These are phyloP conservation scores for Solea senegalensis DNA, from an alignment of 2,113 vertebrate species.

Conservation along the genomic window DNA sequence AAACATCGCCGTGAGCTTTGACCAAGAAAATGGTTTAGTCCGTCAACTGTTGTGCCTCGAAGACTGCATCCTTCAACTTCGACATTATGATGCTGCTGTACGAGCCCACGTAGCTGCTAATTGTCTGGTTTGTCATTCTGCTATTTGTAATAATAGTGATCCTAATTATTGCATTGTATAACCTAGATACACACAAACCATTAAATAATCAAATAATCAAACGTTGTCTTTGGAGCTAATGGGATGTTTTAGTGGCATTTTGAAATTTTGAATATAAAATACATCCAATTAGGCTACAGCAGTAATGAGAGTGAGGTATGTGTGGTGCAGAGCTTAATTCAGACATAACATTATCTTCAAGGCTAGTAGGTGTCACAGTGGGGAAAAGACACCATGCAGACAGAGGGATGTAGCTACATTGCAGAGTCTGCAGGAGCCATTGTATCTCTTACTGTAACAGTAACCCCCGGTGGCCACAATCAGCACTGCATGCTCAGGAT, in stretches of 20 bases:
- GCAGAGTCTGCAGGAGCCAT: background rate
- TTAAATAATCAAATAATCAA: no score
- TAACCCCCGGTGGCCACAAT: constrained; percentile 37
- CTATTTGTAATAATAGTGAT: no score
- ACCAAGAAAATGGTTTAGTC: background rate
- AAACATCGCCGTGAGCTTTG: background rate
- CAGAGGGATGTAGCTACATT: background rate
- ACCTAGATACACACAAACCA: no score
- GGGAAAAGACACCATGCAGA: background rate
- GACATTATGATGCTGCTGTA: background rate
- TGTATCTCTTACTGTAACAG: constrained; percentile 41
- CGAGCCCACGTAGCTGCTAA: background rate
- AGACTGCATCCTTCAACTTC: background rate
- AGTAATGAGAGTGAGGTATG: no score
- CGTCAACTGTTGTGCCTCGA: background rate
- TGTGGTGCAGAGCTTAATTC: no score
- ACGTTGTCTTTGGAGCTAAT: no score
- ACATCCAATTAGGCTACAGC: no score
- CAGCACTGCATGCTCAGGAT: constrained; percentile 3
- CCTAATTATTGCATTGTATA: no score
- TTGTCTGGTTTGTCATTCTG: background rate
- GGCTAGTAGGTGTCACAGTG: background rate
- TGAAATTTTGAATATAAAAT: no score
- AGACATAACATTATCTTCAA: no score
- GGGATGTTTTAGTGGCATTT: no score